phyloP scores from a whole-genome alignment of 2,113 vertebrate species.

The Hystrix brachyura region DNA sequence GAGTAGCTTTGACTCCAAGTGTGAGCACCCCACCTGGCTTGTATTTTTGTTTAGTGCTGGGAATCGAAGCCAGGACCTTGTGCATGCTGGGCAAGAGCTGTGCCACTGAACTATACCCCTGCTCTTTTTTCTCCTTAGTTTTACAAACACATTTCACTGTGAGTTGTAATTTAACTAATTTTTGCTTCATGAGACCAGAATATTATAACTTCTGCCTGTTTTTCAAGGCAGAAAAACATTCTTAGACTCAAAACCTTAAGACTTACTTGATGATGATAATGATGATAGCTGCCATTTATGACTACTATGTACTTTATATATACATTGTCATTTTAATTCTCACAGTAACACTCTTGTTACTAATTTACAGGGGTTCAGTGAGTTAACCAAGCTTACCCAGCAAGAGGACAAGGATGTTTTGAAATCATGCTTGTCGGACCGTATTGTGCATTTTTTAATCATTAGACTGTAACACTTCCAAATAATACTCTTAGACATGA shows the following conservation, averaged over 20 bases:
- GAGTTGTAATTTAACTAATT: slow-evolving; percentile 23
- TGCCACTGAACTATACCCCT: neutral
- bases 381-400: neutral
- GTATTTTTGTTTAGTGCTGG: neutral
- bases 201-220: neutral
- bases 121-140: slow-evolving; percentile 4
- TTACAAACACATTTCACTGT: neutral
- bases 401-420: slow-evolving; percentile 5
- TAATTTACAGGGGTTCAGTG: neutral
- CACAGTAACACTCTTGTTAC: neutral
- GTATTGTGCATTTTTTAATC: neutral
- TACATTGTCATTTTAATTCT: slow-evolving; percentile 31
- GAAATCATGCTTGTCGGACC: neutral
- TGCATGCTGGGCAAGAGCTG: neutral
- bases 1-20: too few species aligned
- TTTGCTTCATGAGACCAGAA: neutral
- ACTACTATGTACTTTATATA: neutral
- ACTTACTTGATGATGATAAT: neutral
- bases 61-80: neutral
- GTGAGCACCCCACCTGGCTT: too few species aligned
- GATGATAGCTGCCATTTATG: neutral
- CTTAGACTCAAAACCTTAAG: neutral
- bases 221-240: neutral
- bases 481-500: neutral
- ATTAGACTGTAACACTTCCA: neutral